A percentile compares a stretch with the other conserved stretches of the same genome.
phyloP scores from a whole-genome alignment of 2,888 invertebrate genomes.

The Lumbricus terrestris region DNA sequence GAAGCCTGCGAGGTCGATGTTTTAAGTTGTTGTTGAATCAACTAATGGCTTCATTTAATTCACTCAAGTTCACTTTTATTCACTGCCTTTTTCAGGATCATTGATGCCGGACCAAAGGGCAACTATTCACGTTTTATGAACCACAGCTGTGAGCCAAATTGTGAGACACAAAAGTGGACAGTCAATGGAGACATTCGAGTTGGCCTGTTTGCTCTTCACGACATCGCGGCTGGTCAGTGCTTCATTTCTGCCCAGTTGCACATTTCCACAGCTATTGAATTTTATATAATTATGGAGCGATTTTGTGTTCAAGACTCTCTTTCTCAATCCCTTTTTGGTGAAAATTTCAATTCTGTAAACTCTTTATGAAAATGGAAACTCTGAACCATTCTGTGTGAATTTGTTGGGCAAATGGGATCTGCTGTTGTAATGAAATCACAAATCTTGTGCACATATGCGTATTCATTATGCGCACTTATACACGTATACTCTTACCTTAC shows the following conservation, averaged over 20 bases:
- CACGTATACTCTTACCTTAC: too few species aligned
- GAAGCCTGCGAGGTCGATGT: too few species aligned
- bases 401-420: too few species aligned
- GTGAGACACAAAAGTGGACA: constrained; percentile 93
- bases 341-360: too few species aligned
- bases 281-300: not conserved
- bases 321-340: too few species aligned
- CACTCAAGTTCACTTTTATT: not conserved
- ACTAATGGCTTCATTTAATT: not conserved
- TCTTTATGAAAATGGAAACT: too few species aligned
- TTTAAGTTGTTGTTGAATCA: not conserved
- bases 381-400: too few species aligned
- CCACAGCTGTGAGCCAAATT: constrained; percentile 92
- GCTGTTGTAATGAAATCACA: too few species aligned
- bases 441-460: too few species aligned
- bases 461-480: too few species aligned
- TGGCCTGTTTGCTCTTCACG: constrained; percentile 79
- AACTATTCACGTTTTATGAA: constrained; percentile 82
- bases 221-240: constrained; percentile 70
- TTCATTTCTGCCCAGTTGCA: not conserved
- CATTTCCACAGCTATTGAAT: not conserved
- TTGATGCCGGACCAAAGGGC: constrained; percentile 93
- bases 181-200: constrained; percentile 87
- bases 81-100: constrained; percentile 64
- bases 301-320: too few species aligned